Evolutionary conservation across 1,140 invertebrate species (phyloP).

Genomic region (Brevipalpus yothersi): DNA sequence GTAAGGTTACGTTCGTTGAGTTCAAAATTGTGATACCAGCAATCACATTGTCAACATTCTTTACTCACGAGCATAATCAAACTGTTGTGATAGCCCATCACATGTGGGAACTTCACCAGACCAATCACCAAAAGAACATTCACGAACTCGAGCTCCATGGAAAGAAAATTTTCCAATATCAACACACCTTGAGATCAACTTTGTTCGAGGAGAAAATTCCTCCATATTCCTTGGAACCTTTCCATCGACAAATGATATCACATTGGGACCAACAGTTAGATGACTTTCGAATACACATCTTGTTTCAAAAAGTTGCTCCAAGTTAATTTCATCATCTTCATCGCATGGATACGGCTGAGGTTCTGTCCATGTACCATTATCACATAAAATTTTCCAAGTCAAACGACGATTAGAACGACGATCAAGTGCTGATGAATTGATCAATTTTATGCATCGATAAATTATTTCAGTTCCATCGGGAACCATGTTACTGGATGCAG

Average conservation of each 20-base stretch:
- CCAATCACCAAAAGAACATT: slow-evolving; percentile 48
- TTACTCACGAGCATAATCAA: slow-evolving; percentile 36
- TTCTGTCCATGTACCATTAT: slow-evolving; percentile 54
- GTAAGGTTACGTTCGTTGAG: too few relatives aligned
- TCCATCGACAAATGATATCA: slow-evolving; percentile 51
- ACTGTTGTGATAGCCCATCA: slow-evolving; percentile 52
- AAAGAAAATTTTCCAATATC: slow-evolving; percentile 48
- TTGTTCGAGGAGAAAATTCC: slow-evolving; percentile 43
- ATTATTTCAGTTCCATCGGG: slow-evolving; percentile 39
- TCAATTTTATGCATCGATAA: slow-evolving; percentile 43
- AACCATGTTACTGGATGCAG: too few relatives aligned
- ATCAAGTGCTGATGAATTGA: slow-evolving; percentile 33
- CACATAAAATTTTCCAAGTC: slow-evolving; percentile 55
- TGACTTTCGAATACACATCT: slow-evolving; percentile 34
- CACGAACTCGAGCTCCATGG: slow-evolving; percentile 30
- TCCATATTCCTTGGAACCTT: slow-evolving; percentile 44
- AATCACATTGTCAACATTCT: neutral
- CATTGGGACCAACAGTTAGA: slow-evolving; percentile 39
- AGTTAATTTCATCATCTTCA: slow-evolving; percentile 1
- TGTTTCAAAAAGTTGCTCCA: slow-evolving; percentile 25
- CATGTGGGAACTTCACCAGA: slow-evolving; percentile 46
- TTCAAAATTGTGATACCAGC: neutral
- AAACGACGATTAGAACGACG: slow-evolving; percentile 50
- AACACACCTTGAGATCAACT: slow-evolving; percentile 39
- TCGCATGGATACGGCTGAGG: slow-evolving; percentile 40